These are phyloP conservation scores for Rhodophaea formosa DNA, from an alignment of 2,888 invertebrate species.

Conservation along the genomic window DNA sequence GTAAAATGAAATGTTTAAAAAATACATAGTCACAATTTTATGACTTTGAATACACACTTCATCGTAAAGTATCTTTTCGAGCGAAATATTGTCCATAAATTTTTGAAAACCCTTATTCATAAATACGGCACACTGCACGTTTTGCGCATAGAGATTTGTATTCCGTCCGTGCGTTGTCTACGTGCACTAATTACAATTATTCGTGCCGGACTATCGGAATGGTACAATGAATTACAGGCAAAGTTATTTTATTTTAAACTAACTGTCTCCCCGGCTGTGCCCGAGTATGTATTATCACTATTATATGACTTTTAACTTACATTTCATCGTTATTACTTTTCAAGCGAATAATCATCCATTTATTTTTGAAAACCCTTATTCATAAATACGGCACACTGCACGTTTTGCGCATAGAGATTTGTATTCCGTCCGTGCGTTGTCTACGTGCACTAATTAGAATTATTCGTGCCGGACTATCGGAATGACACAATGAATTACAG, in stretches of 20 bases:
- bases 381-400: slow-evolving; percentile 16
- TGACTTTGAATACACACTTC: too few relatives aligned
- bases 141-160: slow-evolving; percentile 19
- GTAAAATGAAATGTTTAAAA: too few relatives aligned
- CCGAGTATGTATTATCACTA: too few relatives aligned
- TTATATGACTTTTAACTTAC: too few relatives aligned
- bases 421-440: slow-evolving; percentile 15
- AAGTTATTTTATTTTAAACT: too few relatives aligned
- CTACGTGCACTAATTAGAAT: slow-evolving; percentile 18
- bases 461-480: slow-evolving; percentile 17
- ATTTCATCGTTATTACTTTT: slow-evolving; percentile 1
- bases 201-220: slow-evolving; percentile 19
- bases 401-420: slow-evolving; percentile 19
- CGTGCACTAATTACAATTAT: slow-evolving; percentile 17
- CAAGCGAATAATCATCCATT: neutral
- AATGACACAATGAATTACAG: slow-evolving; percentile 5
- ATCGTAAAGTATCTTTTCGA: too few relatives aligned
- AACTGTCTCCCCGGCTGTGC: too few relatives aligned
- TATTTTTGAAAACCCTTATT: slow-evolving; percentile 8
- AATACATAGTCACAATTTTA: too few relatives aligned
- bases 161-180: slow-evolving; percentile 15
- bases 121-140: slow-evolving; percentile 16
- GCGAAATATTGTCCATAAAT: slow-evolving; percentile 4
- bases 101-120: slow-evolving; percentile 11
- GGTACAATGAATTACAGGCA: neutral